Conservation (phyloP, 2,888 invertebrate genomes). For the Lasioglossum oenotherae region DNA sequence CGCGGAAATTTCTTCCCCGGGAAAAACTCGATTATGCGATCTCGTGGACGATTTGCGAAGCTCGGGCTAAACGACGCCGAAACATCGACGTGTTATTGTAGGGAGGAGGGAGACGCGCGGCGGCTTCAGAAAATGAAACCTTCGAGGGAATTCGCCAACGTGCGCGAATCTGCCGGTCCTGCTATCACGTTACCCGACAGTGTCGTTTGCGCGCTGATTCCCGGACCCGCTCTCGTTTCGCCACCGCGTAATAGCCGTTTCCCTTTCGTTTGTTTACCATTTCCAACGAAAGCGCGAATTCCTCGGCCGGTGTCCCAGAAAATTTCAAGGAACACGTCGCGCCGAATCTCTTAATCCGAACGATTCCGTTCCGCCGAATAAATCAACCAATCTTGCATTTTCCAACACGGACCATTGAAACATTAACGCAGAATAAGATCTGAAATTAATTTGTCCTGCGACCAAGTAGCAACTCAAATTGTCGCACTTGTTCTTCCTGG, state of each 20-base stretch:
- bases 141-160: slow-evolving; percentile 38
- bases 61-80: slow-evolving; percentile 21
- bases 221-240: slow-evolving; percentile 28
- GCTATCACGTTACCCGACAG: slow-evolving; percentile 17
- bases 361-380: background rate
- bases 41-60: slow-evolving; percentile 4
- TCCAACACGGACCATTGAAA: background rate
- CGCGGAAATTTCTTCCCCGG: background rate
- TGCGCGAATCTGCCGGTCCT: slow-evolving; percentile 17
- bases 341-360: background rate
- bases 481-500: background rate
- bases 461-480: background rate
- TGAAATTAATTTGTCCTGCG: background rate
- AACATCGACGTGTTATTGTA: slow-evolving; percentile 16
- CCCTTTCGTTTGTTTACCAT: slow-evolving; percentile 14
- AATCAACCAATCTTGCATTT: background rate
- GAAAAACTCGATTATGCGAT: slow-evolving; percentile 16
- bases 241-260: slow-evolving; percentile 12
- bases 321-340: background rate
- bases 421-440: background rate
- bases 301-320: background rate
- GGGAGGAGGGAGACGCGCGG: slow-evolving; percentile 1
- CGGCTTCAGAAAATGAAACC: slow-evolving; percentile 60
- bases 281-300: background rate
- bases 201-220: slow-evolving; percentile 46